Base-by-base conservation (phyloP, 2,888 invertebrate species). In the Chydorus sphaericus region DNA sequence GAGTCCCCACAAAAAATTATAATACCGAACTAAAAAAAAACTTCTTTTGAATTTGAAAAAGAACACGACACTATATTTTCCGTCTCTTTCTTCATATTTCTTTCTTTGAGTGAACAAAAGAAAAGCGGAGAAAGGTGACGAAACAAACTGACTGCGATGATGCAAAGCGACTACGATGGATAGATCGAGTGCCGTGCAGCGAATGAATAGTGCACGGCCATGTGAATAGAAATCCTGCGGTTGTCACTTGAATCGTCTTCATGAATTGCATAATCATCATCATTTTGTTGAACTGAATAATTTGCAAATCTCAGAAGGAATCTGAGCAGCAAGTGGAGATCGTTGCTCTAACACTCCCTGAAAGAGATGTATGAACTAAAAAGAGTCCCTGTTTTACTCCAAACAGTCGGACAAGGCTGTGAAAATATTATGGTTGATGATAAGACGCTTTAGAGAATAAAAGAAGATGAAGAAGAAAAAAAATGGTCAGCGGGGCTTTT, bases 371-470 rank as follows among this genome's bases (percentile, higher is more conserved):
- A n/a, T n/a, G n/a, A n/a, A n/a, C n/a, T n/a, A n/a, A n/a, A n/a
- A n/a, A n/a, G n/a, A n/a, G n/a, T n/a, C n/a, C n/a, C 18, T 53
- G 53, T 53, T 53, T 53, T 53, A 38, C 28, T 36, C 38, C 36
- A 53, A 53, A 53, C 53, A 53, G 53, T n/a, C 36, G 37, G 53
- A 53, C 53, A 53, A 53, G 53, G 53, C 53, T 53, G 53, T 53
- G 53, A 53, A 53, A 53, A 53, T 53, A 53, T 53, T 53, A 53
- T 53, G 53, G 53, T 53, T 37, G 48, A n/a, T 44, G 44, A 44
- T 44, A 44, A 44, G 44, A 44, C 20, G 23, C 26, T 44, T 28
- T 44, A 28, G 28, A 44, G 28, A n/a, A n/a, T n/a, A n/a, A n/a
- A n/a, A n/a, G n/a, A n/a, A n/a, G n/a, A n/a, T n/a, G n/a, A n/a